Base-by-base conservation (phyloP, 2,797 vertebrate genomes). In the Sebastes miniatus region DNA sequence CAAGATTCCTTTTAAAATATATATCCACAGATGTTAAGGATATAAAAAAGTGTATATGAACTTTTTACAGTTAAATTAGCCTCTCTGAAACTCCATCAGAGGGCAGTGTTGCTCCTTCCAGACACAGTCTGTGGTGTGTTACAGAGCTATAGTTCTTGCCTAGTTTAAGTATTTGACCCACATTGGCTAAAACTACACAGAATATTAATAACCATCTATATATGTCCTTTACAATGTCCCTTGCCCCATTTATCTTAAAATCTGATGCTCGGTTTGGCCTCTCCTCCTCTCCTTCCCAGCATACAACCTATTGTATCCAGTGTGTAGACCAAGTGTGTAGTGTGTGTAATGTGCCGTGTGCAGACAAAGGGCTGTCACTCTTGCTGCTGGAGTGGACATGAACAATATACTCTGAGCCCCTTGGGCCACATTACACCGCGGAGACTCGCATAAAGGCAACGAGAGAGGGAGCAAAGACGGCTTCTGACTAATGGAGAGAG, bases 371-470 rank as follows among this genome's bases (percentile, higher is more conserved):
- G 63, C 86, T 83, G 85, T 85, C 77, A 83, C 59, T 91, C 79
- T 85, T 89, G 77, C 88, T 92, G 94, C 86, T 93, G 92, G 88
- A 93, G 91, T 93, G 91, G 92, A 87, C 83, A 90, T 47, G 90
- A 79, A 94, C 90, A 95, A 94, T 92, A 94, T 92, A 87, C 78
- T 77, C 80, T 34, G 0, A 89, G 59, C 89, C 93, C 91, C 87
- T 63, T 59, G 85, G 92, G 92, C 90, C 85, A 92, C 91, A 93
- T 94, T 92, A 90, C 89, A 91, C 80, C 14, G 72, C 79, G 76
- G 83, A 84, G 90, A 85, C 62, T 66, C 69, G 14, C 81, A 91
- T 87, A 90, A 92, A 92, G 76, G 72, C 36, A 86, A 86, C 12
- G 68, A 75, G 47, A 76, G 80, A 69, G 64, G 80, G 52, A 87